Evolutionary conservation across 1,140 invertebrate species (phyloP).

Genomic region (Papilio helenus): DNA sequence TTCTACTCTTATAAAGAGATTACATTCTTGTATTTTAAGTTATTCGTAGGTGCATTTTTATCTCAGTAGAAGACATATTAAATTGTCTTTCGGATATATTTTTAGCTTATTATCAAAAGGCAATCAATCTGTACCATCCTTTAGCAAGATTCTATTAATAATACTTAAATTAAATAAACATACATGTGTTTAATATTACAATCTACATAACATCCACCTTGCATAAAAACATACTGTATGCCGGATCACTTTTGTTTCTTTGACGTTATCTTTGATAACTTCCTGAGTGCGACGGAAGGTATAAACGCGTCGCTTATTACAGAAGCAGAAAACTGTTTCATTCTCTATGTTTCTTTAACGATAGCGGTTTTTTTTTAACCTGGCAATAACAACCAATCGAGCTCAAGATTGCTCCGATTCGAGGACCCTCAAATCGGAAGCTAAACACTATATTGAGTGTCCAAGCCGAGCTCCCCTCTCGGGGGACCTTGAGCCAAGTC

Average conservation of each 20-base stretch:
- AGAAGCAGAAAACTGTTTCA: not conserved
- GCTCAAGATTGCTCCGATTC: too few relatives aligned
- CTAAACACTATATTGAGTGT: not conserved
- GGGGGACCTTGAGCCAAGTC: not conserved
- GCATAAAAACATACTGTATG: slow-evolving; percentile 23
- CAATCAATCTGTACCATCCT: not conserved
- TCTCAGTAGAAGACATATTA: too few relatives aligned
- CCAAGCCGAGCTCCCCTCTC: not conserved
- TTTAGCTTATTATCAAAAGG: not conserved
- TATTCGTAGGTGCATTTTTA: too few relatives aligned
- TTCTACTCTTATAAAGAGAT: too few relatives aligned
- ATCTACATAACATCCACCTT: slow-evolving; percentile 20
- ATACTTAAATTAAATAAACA: too few relatives aligned
- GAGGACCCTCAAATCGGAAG: not conserved
- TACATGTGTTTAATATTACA: not conserved
- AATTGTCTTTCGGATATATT: too few relatives aligned
- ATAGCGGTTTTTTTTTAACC: too few relatives aligned
- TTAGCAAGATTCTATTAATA: too few relatives aligned
- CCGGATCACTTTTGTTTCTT: slow-evolving; percentile 34
- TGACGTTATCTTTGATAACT: not conserved
- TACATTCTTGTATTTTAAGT: too few relatives aligned
- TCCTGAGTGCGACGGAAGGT: not conserved
- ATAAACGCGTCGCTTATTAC: not conserved
- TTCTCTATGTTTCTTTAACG: not conserved
- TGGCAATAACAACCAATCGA: too few relatives aligned